A percentile compares a stretch with the other conserved stretches of the same genome.
These are phyloP conservation scores for Pedionomus torquatus DNA, from an alignment of 2,113 vertebrate genomes.

Conservation along the genomic window DNA sequence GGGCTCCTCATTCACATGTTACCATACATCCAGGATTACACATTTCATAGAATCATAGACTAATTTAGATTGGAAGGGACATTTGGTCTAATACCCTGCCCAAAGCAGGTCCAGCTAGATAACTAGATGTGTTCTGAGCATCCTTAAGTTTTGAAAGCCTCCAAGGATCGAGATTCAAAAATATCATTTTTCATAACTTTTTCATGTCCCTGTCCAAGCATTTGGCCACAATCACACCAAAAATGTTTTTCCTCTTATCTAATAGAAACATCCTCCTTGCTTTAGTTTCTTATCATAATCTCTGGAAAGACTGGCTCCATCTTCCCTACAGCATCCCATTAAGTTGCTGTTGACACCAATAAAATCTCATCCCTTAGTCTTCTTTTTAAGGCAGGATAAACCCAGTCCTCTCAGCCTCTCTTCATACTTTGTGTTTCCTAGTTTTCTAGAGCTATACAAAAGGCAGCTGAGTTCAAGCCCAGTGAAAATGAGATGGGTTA, in stretches of 20 bases:
- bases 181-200: too few species aligned
- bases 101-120: background rate
- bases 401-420: background rate
- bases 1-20: background rate
- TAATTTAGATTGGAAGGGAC: background rate
- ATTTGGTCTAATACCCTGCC: background rate
- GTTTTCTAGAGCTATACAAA: background rate
- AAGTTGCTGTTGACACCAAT: background rate
- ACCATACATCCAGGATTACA: background rate
- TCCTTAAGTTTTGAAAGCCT: background rate
- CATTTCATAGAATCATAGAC: background rate
- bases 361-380: background rate
- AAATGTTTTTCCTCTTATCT: background rate
- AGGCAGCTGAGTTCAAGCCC: background rate
- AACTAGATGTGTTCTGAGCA: too few species aligned
- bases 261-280: background rate
- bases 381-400: background rate
- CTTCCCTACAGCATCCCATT: background rate
- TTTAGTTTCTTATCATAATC: background rate
- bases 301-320: background rate
- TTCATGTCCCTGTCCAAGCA: background rate
- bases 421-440: background rate
- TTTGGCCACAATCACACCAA: background rate
- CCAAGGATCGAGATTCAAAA: background rate
- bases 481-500: background rate